These are phyloP conservation scores for Aix galericulata DNA, from an alignment of 2,113 vertebrate genomes.

Conservation along the genomic window DNA sequence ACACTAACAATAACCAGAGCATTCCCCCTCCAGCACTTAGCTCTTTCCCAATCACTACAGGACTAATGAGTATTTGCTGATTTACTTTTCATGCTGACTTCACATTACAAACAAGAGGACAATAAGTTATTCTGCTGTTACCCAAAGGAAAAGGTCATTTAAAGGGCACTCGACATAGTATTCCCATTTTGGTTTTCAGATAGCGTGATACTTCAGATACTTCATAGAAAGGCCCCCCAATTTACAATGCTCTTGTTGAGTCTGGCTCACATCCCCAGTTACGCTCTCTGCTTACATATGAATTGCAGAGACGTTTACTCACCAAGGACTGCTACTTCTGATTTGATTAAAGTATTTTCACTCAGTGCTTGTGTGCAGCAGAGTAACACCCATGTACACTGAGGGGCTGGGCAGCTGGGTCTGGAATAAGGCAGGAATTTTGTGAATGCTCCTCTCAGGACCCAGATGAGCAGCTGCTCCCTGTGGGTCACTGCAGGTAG, in stretches of 20 bases:
- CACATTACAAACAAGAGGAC: background rate
- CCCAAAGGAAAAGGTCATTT: background rate
- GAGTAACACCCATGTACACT: fast-evolving
- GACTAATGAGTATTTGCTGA: background rate
- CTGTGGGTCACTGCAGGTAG: background rate
- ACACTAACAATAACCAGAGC: background rate
- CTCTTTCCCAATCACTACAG: background rate
- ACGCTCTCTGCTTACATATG: background rate
- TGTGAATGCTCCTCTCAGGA: background rate
- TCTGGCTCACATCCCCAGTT: background rate
- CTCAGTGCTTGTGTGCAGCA: background rate
- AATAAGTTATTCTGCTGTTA: background rate
- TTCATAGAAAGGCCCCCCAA: background rate
- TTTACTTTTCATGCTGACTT: background rate
- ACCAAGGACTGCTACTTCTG: background rate
- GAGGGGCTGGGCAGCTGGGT: background rate
- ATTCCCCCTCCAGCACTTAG: background rate
- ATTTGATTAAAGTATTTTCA: background rate
- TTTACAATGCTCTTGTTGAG: background rate
- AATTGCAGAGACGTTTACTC: background rate
- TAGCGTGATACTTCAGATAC: background rate
- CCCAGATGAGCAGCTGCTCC: background rate
- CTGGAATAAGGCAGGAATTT: background rate
- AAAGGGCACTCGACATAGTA: background rate
- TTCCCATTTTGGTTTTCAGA: background rate